Conservation (phyloP, 1,140 invertebrate species). For the Trinorchestia longiramus region DNA sequence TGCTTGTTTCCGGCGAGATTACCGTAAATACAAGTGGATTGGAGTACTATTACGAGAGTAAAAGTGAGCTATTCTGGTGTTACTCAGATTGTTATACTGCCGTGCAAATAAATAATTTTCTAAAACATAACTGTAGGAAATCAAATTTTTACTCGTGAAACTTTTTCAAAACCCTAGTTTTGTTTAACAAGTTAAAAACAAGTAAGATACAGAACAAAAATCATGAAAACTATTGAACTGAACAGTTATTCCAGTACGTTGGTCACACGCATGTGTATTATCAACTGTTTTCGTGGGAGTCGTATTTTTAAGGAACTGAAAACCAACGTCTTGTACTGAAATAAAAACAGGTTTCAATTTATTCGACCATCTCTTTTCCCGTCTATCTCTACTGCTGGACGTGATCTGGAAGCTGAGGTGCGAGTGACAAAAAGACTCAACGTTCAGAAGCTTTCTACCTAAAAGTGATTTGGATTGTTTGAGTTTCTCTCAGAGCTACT, state of each 20-base stretch:
- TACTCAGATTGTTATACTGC: no score
- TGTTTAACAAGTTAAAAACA: no score
- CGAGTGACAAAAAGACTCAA: background rate
- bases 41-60: background rate
- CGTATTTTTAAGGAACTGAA: background rate
- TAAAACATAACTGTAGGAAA: no score
- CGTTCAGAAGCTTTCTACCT: background rate
- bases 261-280: no score
- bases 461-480: background rate
- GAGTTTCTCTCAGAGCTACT: background rate
- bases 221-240: no score
- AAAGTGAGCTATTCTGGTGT: background rate
- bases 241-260: no score
- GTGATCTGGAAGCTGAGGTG: background rate
- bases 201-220: no score
- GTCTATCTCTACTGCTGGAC: background rate
- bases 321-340: background rate
- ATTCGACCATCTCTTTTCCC: background rate
- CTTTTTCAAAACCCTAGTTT: no score
- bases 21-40: background rate
- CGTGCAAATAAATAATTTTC: no score
- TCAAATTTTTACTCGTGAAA: no score
- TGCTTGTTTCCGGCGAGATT: background rate
- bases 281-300: background rate
- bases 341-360: background rate